phyloP scores from a whole-genome alignment of 2,113 vertebrate species.

The Pavo muticus region DNA sequence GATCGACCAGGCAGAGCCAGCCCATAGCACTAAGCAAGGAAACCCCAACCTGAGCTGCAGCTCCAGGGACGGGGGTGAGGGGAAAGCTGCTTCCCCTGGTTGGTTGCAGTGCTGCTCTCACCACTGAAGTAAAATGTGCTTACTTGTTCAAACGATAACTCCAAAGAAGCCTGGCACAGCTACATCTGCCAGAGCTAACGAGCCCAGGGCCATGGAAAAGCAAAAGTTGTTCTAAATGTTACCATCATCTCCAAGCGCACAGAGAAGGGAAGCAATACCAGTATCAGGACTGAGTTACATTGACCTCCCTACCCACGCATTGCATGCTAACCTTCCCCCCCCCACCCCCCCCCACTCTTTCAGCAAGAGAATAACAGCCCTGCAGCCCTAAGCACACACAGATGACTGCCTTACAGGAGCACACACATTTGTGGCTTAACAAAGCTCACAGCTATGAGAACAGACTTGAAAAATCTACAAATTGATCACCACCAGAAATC shows the following conservation, averaged over 20 bases:
- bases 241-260: background rate
- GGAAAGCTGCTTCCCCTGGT: background rate
- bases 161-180: background rate
- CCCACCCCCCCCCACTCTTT: background rate
- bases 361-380: background rate
- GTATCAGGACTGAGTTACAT: background rate
- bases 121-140: background rate
- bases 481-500: background rate
- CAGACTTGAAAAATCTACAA: background rate
- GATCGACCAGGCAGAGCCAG: background rate
- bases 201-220: background rate
- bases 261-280: background rate
- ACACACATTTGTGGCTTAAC: constrained; percentile 12
- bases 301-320: background rate
- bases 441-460: constrained; percentile 6
- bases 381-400: background rate
- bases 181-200: constrained; percentile 5
- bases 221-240: background rate
- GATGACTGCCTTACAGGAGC: background rate
- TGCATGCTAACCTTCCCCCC: background rate
- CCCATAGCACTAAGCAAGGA: background rate
- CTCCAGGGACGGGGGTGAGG: background rate
- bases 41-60: background rate
- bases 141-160: constrained; percentile 2
- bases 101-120: background rate